phyloP scores from a whole-genome alignment of 2,888 invertebrate genomes.

The Zygogramma bicolorata region DNA sequence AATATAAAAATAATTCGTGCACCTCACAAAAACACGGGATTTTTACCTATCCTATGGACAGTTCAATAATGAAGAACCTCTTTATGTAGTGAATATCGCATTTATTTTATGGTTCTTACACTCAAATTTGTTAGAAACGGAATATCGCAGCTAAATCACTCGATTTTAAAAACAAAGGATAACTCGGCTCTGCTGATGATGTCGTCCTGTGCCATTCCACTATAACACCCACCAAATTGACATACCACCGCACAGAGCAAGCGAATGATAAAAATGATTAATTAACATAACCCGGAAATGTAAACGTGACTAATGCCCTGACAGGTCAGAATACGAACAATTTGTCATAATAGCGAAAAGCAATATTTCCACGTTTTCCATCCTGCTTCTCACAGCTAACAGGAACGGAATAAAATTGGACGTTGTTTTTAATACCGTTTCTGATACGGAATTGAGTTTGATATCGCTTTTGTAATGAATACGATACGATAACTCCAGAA shows the following conservation, averaged over 20 bases:
- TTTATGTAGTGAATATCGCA: too few species aligned
- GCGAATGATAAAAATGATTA: conserved; percentile 42
- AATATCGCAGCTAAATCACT: too few species aligned
- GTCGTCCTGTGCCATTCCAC: too few species aligned
- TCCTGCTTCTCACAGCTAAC: conserved; percentile 22
- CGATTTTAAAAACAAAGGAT: too few species aligned
- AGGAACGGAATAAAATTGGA: conserved; percentile 36
- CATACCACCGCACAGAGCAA: conserved; percentile 25
- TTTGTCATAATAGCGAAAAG: conserved; percentile 46
- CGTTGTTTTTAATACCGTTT: conserved; percentile 43
- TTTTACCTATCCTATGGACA: too few species aligned
- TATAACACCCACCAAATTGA: conserved; percentile 19
- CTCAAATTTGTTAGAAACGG: too few species aligned
- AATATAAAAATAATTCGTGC: too few species aligned
- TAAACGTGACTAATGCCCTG: conserved; percentile 44
- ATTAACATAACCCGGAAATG: conserved; percentile 35
- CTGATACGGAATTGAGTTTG: conserved; percentile 45
- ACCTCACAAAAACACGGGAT: too few species aligned
- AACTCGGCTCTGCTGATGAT: too few species aligned
- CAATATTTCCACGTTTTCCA: conserved; percentile 42
- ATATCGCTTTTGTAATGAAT: conserved; percentile 44
- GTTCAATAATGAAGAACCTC: too few species aligned
- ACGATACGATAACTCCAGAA: conserved; percentile 43
- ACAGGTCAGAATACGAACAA: conserved; percentile 44
- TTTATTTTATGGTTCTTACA: too few species aligned